Percentiles rank a stretch among this genome's conserved stretches.
phyloP scores from a whole-genome alignment of 2,888 invertebrate genomes.

The Hypolimnas misippus region DNA sequence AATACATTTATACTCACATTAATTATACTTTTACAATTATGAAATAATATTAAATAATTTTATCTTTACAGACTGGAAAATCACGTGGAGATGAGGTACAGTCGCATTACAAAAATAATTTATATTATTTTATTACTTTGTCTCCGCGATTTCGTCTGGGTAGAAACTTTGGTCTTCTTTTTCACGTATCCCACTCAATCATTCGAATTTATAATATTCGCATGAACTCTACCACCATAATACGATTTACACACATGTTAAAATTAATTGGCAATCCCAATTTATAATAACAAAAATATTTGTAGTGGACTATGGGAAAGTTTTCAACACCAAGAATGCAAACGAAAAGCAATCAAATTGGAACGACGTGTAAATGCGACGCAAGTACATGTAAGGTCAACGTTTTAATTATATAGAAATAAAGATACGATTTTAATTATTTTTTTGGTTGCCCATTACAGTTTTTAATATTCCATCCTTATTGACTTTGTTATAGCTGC shows the following conservation, averaged over 20 bases:
- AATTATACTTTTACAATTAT: no score
- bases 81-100: constrained; percentile 57
- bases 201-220: no score
- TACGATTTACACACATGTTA: no score
- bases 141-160: no score
- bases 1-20: background rate
- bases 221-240: no score
- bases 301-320: constrained; percentile 51
- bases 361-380: constrained; percentile 46
- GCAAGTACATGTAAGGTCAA: constrained; percentile 54
- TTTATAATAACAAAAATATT: constrained; percentile 9
- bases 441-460: no score
- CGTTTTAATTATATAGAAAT: background rate
- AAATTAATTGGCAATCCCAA: no score
- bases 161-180: no score
- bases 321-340: constrained; percentile 45
- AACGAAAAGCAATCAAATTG: constrained; percentile 54
- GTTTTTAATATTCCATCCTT: no score
- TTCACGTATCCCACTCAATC: no score
- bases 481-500: constrained; percentile 53
- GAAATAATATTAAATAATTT: background rate
- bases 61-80: constrained; percentile 57
- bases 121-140: no score
- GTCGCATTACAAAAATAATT: background rate
- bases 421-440: no score